Evolutionary conservation across 2,113 vertebrate genomes (phyloP).

Genomic region (Colaptes auratus): DNA sequence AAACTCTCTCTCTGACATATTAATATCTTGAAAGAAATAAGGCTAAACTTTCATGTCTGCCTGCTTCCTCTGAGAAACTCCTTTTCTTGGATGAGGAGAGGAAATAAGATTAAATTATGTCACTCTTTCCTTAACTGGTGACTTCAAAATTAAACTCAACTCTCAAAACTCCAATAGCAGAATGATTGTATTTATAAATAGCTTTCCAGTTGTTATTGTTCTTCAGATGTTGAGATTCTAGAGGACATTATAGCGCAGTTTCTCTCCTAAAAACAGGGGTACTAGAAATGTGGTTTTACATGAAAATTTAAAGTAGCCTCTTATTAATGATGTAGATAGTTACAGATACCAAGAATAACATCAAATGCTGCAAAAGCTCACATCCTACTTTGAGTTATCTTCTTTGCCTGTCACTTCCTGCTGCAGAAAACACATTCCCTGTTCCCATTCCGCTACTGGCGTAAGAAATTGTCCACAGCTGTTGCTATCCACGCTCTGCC

Average conservation of each 20-base stretch:
- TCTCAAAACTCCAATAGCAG: not conserved
- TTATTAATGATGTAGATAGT: not conserved
- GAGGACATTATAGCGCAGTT: not conserved
- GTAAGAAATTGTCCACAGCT: not conserved
- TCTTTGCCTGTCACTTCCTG: not conserved
- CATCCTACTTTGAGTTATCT: not conserved
- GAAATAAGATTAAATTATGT: not conserved
- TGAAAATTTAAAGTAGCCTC: not conserved
- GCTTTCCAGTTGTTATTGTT: not conserved
- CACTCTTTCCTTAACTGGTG: not conserved
- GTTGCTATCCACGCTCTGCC: fast-evolving
- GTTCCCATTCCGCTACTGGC: not conserved
- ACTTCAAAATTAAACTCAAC: not conserved
- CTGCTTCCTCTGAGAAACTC: not conserved
- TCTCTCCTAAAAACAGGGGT: not conserved
- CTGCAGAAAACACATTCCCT: not conserved
- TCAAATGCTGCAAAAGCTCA: not conserved
- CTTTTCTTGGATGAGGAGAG: not conserved
- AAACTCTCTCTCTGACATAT: not conserved
- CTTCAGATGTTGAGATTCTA: not conserved
- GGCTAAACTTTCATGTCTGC: not conserved
- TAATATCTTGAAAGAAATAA: not conserved
- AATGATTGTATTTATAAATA: not conserved
- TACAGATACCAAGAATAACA: not conserved
- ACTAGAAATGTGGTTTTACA: not conserved